These are phyloP conservation scores for Luehdorfia chinensis DNA, from an alignment of 1,140 invertebrate species.

Conservation along the genomic window DNA sequence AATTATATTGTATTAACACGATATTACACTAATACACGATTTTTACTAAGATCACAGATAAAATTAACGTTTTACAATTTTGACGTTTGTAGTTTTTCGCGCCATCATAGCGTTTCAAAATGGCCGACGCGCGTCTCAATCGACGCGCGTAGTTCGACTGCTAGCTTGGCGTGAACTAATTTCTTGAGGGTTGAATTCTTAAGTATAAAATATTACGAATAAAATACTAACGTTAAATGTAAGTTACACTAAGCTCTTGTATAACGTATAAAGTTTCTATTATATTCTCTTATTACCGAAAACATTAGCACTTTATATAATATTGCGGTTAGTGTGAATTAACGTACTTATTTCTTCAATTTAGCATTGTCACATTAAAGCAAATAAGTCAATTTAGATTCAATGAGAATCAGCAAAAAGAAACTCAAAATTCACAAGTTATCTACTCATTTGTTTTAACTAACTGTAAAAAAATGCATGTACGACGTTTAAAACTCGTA, in stretches of 20 bases:
- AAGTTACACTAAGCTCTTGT: too few relatives aligned
- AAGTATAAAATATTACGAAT: conserved; percentile 43
- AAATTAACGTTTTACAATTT: conserved; percentile 25
- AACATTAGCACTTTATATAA: too few relatives aligned
- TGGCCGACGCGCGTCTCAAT: conserved; percentile 26
- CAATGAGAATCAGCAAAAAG: too few relatives aligned
- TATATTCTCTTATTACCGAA: too few relatives aligned
- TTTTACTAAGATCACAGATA: conserved; percentile 24
- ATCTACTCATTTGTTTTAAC: too few relatives aligned
- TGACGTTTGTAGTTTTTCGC: conserved; percentile 37
- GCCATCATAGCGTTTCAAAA: conserved; percentile 27
- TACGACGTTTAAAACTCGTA: too few relatives aligned
- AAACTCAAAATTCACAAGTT: too few relatives aligned
- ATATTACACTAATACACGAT: background rate
- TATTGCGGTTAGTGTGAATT: too few relatives aligned
- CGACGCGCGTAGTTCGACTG: conserved; percentile 53
- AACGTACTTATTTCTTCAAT: background rate
- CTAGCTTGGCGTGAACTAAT: conserved; percentile 39
- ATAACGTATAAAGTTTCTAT: too few relatives aligned
- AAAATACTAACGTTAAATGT: conserved; percentile 26
- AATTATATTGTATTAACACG: background rate
- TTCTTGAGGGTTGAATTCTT: conserved; percentile 55
- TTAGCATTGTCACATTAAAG: too few relatives aligned
- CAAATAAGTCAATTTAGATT: too few relatives aligned
- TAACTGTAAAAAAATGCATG: too few relatives aligned